Conservation (phyloP, 1,140 invertebrate species). For the Grapholita molesta region DNA sequence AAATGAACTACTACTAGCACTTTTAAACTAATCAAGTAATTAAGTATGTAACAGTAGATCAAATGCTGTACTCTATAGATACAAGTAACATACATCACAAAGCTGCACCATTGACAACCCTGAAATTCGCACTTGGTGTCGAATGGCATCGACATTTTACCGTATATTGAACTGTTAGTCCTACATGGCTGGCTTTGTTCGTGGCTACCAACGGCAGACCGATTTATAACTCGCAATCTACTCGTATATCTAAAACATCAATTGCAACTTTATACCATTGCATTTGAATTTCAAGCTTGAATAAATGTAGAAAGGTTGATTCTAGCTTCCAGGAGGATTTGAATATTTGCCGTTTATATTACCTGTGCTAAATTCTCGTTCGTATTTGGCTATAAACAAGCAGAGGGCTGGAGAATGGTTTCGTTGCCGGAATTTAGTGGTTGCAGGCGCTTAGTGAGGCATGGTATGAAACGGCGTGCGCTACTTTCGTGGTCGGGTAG, state of each 20-base stretch:
- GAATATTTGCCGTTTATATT: background rate
- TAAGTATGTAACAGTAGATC: too few relatives aligned
- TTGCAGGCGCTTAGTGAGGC: conserved; percentile 8
- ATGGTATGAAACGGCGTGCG: background rate
- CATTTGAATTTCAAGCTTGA: background rate
- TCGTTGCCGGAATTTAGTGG: conserved; percentile 8
- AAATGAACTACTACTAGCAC: too few relatives aligned
- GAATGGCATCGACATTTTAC: background rate
- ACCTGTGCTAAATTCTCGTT: conserved; percentile 1
- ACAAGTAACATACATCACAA: background rate
- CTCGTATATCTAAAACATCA: background rate
- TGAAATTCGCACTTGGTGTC: background rate
- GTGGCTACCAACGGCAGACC: background rate
- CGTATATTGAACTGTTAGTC: background rate
- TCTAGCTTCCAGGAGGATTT: background rate
- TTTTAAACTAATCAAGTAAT: too few relatives aligned
- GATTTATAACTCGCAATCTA: background rate
- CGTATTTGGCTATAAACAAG: conserved; percentile 13
- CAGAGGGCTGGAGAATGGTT: background rate
- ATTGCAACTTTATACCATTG: background rate
- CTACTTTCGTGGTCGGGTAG: background rate
- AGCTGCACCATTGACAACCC: background rate
- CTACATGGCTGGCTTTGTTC: background rate
- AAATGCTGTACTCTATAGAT: too few relatives aligned
- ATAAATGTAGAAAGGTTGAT: background rate